Evolutionary conservation across 2,888 invertebrate species (phyloP).

Genomic region (Lysandra bellargus): DNA sequence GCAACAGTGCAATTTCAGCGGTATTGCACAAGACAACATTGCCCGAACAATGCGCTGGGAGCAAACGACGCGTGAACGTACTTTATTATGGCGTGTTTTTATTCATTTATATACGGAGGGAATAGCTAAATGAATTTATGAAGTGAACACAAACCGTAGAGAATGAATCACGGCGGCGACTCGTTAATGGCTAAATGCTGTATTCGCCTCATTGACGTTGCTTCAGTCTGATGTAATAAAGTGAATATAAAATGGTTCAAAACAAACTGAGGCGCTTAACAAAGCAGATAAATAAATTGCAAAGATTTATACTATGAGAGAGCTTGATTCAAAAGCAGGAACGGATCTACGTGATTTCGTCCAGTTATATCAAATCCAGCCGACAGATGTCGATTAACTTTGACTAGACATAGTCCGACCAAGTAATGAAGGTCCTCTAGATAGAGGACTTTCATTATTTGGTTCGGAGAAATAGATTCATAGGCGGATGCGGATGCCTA

Average conservation of each 20-base stretch:
- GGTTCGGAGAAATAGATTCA: no score
- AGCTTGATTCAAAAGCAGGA: no score
- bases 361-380: no score
- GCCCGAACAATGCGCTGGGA: slow-evolving; percentile 62
- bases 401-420: neutral
- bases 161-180: neutral
- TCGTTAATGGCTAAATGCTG: slow-evolving; percentile 11
- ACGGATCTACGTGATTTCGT: no score
- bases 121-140: slow-evolving; percentile 14
- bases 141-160: neutral
- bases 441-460: no score
- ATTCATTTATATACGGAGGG: slow-evolving; percentile 1
- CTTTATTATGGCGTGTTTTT: slow-evolving; percentile 24
- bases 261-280: neutral
- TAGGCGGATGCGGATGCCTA: neutral
- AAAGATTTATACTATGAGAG: neutral
- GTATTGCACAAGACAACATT: slow-evolving; percentile 75
- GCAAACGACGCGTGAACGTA: slow-evolving; percentile 35
- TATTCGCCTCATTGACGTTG: neutral
- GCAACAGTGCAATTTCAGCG: slow-evolving; percentile 70
- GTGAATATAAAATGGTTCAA: neutral
- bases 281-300: neutral
- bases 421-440: neutral
- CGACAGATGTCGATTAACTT: neutral
- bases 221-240: neutral